phyloP scores from a whole-genome alignment of 2,888 invertebrate species.

The Epicampocera succincta region DNA sequence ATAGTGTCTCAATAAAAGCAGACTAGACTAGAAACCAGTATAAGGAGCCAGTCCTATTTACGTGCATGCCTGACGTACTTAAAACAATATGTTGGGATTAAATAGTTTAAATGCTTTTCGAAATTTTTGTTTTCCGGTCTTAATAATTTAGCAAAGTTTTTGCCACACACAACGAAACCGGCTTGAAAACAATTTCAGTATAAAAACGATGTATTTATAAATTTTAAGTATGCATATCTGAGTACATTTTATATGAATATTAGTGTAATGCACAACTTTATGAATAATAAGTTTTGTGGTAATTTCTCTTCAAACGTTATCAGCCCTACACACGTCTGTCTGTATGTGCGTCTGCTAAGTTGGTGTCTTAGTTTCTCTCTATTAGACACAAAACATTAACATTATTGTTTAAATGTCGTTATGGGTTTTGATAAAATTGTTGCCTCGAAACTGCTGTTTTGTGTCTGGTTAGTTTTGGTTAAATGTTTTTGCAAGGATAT shows the following conservation, averaged over 20 bases:
- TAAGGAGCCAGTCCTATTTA: neutral
- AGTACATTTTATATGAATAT: slow-evolving; percentile 56
- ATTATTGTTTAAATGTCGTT: slow-evolving; percentile 61
- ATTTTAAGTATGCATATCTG: slow-evolving; percentile 35
- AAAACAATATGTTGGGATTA: slow-evolving; percentile 63
- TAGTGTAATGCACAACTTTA: slow-evolving; percentile 65
- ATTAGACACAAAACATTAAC: slow-evolving; percentile 42
- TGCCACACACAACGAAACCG: neutral
- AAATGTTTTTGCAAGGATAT: neutral
- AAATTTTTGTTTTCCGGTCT: slow-evolving; percentile 44
- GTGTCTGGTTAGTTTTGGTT: slow-evolving; percentile 64
- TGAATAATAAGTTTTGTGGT: slow-evolving; percentile 65
- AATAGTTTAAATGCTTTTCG: slow-evolving; percentile 65
- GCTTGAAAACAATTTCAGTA: slow-evolving; percentile 43
- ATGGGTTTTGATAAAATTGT: slow-evolving; percentile 55
- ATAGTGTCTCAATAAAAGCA: slow-evolving; percentile 31
- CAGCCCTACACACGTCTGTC: neutral
- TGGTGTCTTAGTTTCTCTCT: slow-evolving; percentile 4
- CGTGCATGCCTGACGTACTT: neutral
- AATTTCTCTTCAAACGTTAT: slow-evolving; percentile 8
- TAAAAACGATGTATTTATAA: slow-evolving; percentile 10
- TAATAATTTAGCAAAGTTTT: slow-evolving; percentile 67
- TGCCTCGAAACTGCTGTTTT: slow-evolving; percentile 12
- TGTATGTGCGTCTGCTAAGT: neutral
- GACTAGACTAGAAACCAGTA: neutral